These are phyloP conservation scores for Phaethon lepturus DNA, from an alignment of 2,113 vertebrate species.

Conservation along the genomic window DNA sequence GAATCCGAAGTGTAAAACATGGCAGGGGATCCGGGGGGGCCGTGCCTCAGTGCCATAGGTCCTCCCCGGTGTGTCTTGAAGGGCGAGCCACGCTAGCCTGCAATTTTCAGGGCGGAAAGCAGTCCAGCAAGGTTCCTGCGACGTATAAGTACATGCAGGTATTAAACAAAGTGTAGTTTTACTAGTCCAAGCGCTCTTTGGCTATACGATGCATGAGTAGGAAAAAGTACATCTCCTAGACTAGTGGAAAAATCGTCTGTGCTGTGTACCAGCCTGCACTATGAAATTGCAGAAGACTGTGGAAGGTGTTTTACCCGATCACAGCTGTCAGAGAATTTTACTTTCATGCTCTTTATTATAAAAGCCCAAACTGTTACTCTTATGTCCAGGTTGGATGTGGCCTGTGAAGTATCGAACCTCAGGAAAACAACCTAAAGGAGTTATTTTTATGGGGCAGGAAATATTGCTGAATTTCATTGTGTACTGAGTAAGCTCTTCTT, in stretches of 20 bases:
- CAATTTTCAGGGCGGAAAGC: background rate
- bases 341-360: background rate
- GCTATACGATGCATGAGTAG: background rate
- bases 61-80: background rate
- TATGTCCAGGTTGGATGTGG: background rate
- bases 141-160: background rate
- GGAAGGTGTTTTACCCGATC: background rate
- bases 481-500: background rate
- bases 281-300: background rate
- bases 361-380: background rate
- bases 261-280: background rate
- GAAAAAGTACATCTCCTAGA: background rate
- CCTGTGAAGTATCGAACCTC: background rate
- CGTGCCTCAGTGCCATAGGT: background rate
- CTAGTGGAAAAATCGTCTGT: background rate
- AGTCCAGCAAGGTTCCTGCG: background rate
- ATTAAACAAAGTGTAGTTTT: background rate
- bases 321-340: background rate
- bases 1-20: fast-evolving
- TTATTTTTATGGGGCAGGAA: background rate
- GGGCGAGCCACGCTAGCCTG: background rate
- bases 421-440: background rate
- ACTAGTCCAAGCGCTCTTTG: background rate
- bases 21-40: background rate
- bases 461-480: background rate